Evolutionary conservation across 2,797 vertebrate genomes (phyloP), one percentile per base, ranked within the genome.

Genomic region (Ataeniobius toweri): DNA sequence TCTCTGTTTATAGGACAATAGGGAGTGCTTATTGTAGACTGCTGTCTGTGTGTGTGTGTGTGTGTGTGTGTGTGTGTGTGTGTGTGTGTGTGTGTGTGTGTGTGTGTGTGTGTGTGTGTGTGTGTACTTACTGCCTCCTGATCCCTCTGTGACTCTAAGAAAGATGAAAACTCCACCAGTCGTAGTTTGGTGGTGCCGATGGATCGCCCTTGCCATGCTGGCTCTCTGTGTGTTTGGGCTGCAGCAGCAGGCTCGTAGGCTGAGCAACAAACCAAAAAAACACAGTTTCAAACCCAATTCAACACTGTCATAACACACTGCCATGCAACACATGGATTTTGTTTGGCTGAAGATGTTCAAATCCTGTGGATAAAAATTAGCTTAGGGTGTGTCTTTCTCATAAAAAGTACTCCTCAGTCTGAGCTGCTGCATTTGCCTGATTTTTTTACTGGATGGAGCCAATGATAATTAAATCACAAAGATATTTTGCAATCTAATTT

Each of bases 161-260:
- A 99, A 79, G 98, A 97, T 0, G 98, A 98, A 85, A 99, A 99
- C 91, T 99, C 98, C 86, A 98, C 96, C 91, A 99, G 95, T 86
- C 98, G 95, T 89, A 99, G 97, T 94, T 99, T 99, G 91, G 96
- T 97, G 85, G 98, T 99, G 89, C 98, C 97, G 75, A 99, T 98
- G 8, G 98, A 99, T 79, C 98, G 97, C 65, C 97, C 98, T 85
- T 99, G 98, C 98, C 98, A 99, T 0, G 97, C 97, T 6, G 98
- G 98, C 76, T 97, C 95, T 0, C 97, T 95, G 87, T 97, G 96
- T 55, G 97, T 95, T 82, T 97, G 97, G 85, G 97, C 95, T 50
- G 96, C 95, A 0, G 96, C 93, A 0, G 97, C 89, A 86, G 97
- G 96, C 90, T 99, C 97, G 76, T 98, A 99, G 77, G 95, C 98